Base-by-base conservation (phyloP, 1,140 invertebrate species). In the Plutomurus gul region DNA sequence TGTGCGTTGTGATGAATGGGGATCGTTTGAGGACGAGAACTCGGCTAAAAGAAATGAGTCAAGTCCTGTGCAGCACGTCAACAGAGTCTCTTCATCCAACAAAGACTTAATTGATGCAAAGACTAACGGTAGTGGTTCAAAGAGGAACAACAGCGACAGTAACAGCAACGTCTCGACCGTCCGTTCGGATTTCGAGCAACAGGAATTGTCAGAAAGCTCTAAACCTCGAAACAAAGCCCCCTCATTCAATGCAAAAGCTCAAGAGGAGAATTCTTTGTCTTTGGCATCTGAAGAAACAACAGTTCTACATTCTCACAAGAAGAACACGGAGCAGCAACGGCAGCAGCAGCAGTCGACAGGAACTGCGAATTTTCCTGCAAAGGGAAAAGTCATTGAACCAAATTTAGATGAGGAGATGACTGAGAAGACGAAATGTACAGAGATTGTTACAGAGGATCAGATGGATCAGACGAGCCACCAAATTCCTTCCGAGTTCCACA, bases 321-420 rank as follows among this genome's bases (percentile, higher is more conserved):
- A 10, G 27, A 65, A 65, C 30, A 36, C 16, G 13, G 47, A 49
- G 18, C 18, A 25, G 8, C 47, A 36, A n/a, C 56, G 18, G 13
- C 27, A 65, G 36, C 30, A 30, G 27, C 49, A 60, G 33, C 51
- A 60, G 39, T 13, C 39, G 39, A 43, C 39, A 8, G 11, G 10
- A 10, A 43, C 39, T n/a, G n/a, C n/a, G 39, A 13, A 10, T 10
- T 43, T n/a, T 43, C n/a, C 39, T 43, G 16, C 25, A 65, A 65
- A 16, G 56, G 56, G 56, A 65, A 65, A 65, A 65, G 56, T 65
- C 56, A 65, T 33, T 65, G 56, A 65, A 65, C 56, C 56, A 65
- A 65, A 33, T 65, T 65, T 30, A n/a, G 36, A 65, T 25, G 27
- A 65, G 56, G 18, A 65, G 25, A 65, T 33, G 25, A 65, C 7